Conservation (phyloP, 2,888 invertebrate genomes). For the Rugalucina vietnamica region DNA sequence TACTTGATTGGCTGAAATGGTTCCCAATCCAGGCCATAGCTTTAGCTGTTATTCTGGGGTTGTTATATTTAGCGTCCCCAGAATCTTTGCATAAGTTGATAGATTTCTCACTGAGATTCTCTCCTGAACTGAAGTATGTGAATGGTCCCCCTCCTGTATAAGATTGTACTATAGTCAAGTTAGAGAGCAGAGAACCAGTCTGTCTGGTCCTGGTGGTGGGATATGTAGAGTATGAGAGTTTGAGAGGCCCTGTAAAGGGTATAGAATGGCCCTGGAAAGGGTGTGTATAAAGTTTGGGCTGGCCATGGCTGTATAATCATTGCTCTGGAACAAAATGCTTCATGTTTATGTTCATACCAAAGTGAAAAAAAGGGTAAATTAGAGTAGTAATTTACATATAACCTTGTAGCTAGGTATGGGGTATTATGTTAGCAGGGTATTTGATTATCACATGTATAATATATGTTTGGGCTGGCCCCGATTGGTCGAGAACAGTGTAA, state of each 20-base stretch:
- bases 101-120: slow-evolving; percentile 90
- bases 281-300: slow-evolving; percentile 14
- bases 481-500: background rate
- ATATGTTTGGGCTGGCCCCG: slow-evolving; percentile 44
- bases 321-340: background rate
- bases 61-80: slow-evolving; percentile 75
- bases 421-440: background rate
- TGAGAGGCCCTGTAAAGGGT: slow-evolving; percentile 38
- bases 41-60: slow-evolving; percentile 72
- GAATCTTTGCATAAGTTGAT: slow-evolving; percentile 85
- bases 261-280: slow-evolving; percentile 15
- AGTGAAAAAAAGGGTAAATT: background rate
- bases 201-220: slow-evolving; percentile 40
- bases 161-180: slow-evolving; percentile 69
- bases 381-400: background rate
- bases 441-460: background rate
- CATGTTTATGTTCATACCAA: background rate
- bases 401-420: background rate
- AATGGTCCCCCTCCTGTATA: slow-evolving; percentile 92
- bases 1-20: slow-evolving; percentile 67
- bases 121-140: slow-evolving; percentile 93
- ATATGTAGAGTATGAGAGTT: slow-evolving; percentile 19
- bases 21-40: slow-evolving; percentile 73
- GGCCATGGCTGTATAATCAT: background rate
- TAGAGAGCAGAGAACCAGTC: slow-evolving; percentile 24